Base-by-base conservation (phyloP, 1,140 invertebrate species). In the Triops cancriformis region DNA sequence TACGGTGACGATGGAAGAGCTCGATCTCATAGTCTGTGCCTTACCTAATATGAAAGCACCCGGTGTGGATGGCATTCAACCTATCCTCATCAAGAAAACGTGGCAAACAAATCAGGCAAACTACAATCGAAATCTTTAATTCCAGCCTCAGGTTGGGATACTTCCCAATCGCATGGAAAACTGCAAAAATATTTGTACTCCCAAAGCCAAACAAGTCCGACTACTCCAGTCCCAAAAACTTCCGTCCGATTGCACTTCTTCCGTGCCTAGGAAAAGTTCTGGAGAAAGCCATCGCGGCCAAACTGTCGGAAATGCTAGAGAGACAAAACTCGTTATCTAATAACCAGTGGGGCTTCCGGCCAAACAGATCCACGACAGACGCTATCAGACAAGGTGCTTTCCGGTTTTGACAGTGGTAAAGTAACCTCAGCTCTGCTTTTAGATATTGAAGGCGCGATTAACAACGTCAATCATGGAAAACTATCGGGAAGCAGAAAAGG, bases 351-450 rank as follows among this genome's bases (percentile, higher is more conserved):
- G 74, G n/a, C 10, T 75, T 75, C 4, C 28, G 1, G 10, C 28
- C n/a, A 37, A 26, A 9, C 12, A 7, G 74, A 31, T 23, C n/a
- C 9, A 26, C 28, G 28, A 27, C n/a, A 37, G 28, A 75, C 74
- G 28, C 28, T 75, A 18, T n/a, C 27, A 23, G 74, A 75, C n/a
- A 26, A 26, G 10, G 42, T 75, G 7, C n/a, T 75, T 37, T 28
- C n/a, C n/a, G 74, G 74, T 7, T 75, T 75, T 75, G 74, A 75
- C 74, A 75, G 28, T 11, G 74, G 74, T 18, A 75, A 10, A 75
- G 42, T 75, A 26, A 75, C 74, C 23, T 37, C 74, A n/a, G 23
- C 27, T 26, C 74, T 37, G n/a, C 18, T 75, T 10, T 18, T 75
- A 9, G 74, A 75, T 37, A 75, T 75, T 27, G 74, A 75, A 37